These are phyloP conservation scores for Ormyrus thymus DNA, from an alignment of 2,888 invertebrate genomes.

Conservation along the genomic window DNA sequence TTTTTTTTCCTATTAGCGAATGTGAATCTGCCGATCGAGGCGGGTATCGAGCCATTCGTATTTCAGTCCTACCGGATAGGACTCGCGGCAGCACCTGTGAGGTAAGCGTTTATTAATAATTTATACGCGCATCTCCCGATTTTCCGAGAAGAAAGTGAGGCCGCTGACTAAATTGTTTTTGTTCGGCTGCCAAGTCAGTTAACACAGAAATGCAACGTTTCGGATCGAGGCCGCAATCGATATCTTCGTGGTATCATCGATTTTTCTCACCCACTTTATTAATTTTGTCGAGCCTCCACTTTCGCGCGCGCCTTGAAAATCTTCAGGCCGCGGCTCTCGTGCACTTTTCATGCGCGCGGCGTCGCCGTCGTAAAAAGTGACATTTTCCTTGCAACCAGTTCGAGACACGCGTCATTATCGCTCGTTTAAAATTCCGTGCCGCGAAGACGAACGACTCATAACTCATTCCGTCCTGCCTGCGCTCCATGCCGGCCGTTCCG, in stretches of 20 bases:
- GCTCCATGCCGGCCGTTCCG: not conserved
- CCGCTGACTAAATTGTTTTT: conserved; percentile 4
- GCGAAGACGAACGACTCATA: conserved; percentile 2
- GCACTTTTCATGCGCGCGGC: too few relatives aligned
- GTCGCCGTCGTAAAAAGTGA: too few relatives aligned
- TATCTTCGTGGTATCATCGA: too few relatives aligned
- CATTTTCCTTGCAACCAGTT: too few relatives aligned
- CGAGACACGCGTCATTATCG: too few relatives aligned
- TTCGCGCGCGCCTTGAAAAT: too few relatives aligned
- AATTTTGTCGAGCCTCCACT: too few relatives aligned
- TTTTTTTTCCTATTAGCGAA: not conserved
- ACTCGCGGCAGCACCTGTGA: conserved; percentile 11
- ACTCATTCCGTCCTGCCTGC: not conserved
- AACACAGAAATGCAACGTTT: not conserved
- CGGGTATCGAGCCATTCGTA: not conserved
- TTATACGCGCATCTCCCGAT: not conserved
- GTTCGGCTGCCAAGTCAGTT: conserved; percentile 25
- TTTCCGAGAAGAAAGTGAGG: conserved; percentile 31
- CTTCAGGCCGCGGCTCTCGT: too few relatives aligned
- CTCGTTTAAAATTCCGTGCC: too few relatives aligned
- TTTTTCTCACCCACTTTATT: too few relatives aligned
- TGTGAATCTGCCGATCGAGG: not conserved
- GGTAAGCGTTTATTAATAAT: conserved; percentile 46
- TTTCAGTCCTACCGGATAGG: not conserved
- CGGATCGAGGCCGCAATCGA: too few relatives aligned